Evolutionary conservation across 2,797 vertebrate genomes (phyloP), one percentile per base, ranked within the genome.

Genomic region (Anomalospiza imberbis): DNA sequence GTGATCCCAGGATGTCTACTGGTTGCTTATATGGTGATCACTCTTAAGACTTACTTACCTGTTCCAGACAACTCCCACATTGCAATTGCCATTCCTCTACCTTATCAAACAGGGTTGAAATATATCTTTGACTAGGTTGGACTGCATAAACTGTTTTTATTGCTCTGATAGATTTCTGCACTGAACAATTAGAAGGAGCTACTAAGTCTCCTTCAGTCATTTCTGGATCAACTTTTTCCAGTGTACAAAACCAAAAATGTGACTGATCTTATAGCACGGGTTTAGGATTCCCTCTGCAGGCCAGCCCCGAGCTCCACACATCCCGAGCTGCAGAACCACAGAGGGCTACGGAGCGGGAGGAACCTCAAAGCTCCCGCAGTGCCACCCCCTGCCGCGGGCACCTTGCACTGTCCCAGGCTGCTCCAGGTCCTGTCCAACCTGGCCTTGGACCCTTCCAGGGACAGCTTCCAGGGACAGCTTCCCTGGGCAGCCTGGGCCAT

Each of bases 251-350:
- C 32, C 5, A 88, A 92, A 93, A 93, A 36, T 17, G 8, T 51
- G 60, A 71, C 36, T 38, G 63, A 57, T 63, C 32, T 87, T n/a
- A n/a, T n/a, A n/a, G 87, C 65, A 47, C 6, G 10, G 89, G 78
- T 57, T 95, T 94, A 95, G 92, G 95, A 47, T 85, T 92, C 94
- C 92, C 91, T 94, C 95, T 96, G 78, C 95, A 93, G 96, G 91
- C 89, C 78, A n/a, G 63, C 7, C 0, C 51, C 13, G 74, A 51
- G 89, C 84, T 63, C 68, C 25, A 1, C 94, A 94, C 3, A 0
- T 51, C 51, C 63, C 0, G 1, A 15, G 2, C 6, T 6, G 2
- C 0, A 4, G 22, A 54, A 28, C 32, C 62, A 6, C 60, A 3
- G 48, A 10, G 16, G 0, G 38, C 10, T 20, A 25, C 5, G 15